Evolutionary conservation across 2,113 vertebrate species (phyloP), one percentile per base, ranked within the genome.

Genomic region (Microtus montanus): DNA sequence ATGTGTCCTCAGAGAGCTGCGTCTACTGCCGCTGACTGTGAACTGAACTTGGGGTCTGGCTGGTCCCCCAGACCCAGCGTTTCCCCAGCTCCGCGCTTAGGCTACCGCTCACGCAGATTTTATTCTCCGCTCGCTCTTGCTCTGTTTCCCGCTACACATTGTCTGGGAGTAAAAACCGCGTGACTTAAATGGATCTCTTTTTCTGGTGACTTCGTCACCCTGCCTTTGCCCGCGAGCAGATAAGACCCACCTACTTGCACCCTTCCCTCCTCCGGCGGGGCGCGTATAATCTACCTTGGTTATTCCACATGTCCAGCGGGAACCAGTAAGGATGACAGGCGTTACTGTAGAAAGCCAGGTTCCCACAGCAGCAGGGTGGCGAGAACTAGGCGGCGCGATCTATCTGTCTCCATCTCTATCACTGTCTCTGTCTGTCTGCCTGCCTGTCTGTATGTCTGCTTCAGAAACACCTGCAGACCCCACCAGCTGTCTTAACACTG

Each of bases 321-420:
- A 49, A 8, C 35, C 19, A 9, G 7, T 7, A 28, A 30, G 3
- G 61, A 26, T 3, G 5, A 35, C 66, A 35, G 24, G 85, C 12
- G 49, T 80, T 91, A 90, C 71, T 84, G 58, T 84, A 78, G 87
- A 35, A 94, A 93, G 64, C 80, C 20, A 4, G 73, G 66, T 90
- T 96, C 92, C 91, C 88, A 88, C 38, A 80, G 38, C 30, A 20
- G 3, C 61, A 44, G 11, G 77, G 24, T 52, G 82, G 71, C 22
- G 44, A 64, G 61, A 85, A 88, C 2, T 33, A 75, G 38, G 66
- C 28, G 0, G 30, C 58, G 19, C 17, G 54, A 58, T 20, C 17
- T 22, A 19, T 20, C 68, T 20, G 52, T 12, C 26, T 66, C 71
- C 7, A 13, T 19, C 52, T n/a, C 49, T 35, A 54, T 58, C 33